Percentiles rank a stretch among this genome's conserved stretches.
Conservation (phyloP, 2,888 invertebrate genomes). For the Antheraea assamensis region DNA sequence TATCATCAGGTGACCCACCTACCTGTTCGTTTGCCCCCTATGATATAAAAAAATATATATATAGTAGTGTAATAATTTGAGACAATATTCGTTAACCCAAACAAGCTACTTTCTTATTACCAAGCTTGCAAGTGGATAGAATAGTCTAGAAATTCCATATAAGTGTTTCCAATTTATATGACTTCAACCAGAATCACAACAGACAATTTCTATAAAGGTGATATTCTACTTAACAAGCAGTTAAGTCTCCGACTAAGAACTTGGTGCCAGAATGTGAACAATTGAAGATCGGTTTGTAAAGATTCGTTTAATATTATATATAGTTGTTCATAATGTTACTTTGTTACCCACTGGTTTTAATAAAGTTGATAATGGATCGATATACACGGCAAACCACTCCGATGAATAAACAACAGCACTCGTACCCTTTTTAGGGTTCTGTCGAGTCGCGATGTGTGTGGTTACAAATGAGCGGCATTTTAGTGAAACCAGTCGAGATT, state of each 20-base stretch:
- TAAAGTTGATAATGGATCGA: slow-evolving; percentile 35
- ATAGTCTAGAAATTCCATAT: neutral
- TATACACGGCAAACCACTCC: slow-evolving; percentile 31
- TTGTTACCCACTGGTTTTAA: slow-evolving; percentile 23
- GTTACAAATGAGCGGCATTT: slow-evolving; percentile 18
- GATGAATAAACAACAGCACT: slow-evolving; percentile 31
- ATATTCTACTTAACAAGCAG: neutral
- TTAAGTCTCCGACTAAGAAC: neutral
- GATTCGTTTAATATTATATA: neutral
- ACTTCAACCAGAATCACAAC: neutral
- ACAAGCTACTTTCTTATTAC: neutral
- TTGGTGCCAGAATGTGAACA: neutral
- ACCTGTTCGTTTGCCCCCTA: too few species aligned
- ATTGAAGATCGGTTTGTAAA: neutral
- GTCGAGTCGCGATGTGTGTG: slow-evolving; percentile 18
- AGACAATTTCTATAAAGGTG: neutral
- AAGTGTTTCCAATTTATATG: too few species aligned
- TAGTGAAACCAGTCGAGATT: neutral
- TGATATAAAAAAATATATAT: too few species aligned
- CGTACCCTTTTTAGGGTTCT: slow-evolving; percentile 27
- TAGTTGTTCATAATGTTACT: neutral
- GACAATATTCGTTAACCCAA: too few species aligned
- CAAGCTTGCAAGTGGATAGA: neutral
- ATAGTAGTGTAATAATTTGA: neutral
- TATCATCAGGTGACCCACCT: too few species aligned